A percentile compares a stretch with the other conserved stretches of the same genome.
Evolutionary conservation across 2,888 invertebrate genomes (phyloP).

Genomic region (Cantharis lateralis): DNA sequence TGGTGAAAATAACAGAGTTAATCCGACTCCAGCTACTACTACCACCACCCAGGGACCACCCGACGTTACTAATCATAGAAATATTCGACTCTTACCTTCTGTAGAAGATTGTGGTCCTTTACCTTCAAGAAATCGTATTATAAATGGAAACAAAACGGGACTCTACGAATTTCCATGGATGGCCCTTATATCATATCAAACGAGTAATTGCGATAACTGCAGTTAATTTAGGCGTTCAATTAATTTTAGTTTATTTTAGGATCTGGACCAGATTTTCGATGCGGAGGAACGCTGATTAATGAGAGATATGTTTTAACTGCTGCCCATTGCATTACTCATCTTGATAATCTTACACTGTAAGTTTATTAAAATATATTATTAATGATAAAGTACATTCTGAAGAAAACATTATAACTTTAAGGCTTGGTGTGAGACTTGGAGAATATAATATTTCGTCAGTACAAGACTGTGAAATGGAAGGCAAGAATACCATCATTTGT

Average conservation of each 20-base stretch:
- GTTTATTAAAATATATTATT: constrained; percentile 19
- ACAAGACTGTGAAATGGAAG: constrained; percentile 52
- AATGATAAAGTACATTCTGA: too few species aligned
- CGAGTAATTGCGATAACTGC: constrained; percentile 15
- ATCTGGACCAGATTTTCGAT: constrained; percentile 42
- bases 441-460: constrained; percentile 60
- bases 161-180: constrained; percentile 77
- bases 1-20: too few species aligned
- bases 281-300: constrained; percentile 61
- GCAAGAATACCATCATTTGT: constrained; percentile 45
- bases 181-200: constrained; percentile 67
- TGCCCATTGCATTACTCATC: constrained; percentile 60
- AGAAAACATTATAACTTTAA: constrained; percentile 37
- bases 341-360: constrained; percentile 44
- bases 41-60: too few species aligned
- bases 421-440: constrained; percentile 65
- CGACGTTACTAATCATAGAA: constrained; percentile 3
- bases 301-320: constrained; percentile 62
- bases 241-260: not conserved
- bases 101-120: not conserved
- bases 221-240: not conserved
- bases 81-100: not conserved
- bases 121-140: not conserved
- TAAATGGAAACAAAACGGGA: constrained; percentile 61
- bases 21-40: too few species aligned